Conservation (phyloP, 2,797 vertebrate species). For the Pantherophis vulpinus region DNA sequence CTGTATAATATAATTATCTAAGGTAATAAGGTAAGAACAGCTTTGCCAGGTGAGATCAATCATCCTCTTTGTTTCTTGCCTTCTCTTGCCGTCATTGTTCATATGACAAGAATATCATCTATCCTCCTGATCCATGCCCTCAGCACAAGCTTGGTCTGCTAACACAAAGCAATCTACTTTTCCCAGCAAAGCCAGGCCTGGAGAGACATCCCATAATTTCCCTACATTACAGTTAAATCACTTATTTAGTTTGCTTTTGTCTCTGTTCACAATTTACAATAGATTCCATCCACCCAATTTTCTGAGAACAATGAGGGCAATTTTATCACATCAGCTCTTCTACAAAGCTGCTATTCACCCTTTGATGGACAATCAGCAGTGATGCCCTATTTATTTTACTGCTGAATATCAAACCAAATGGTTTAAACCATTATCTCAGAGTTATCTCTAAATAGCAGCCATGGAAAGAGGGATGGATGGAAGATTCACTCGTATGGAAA, state of each 20-base stretch:
- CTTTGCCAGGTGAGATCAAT: neutral
- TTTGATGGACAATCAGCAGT: slow-evolving; percentile 1
- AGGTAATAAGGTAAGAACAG: neutral
- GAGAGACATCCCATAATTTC: slow-evolving; percentile 5
- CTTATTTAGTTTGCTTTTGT: slow-evolving; percentile 29
- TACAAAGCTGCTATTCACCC: neutral
- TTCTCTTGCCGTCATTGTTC: neutral
- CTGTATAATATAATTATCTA: neutral
- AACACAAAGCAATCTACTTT: slow-evolving; percentile 10
- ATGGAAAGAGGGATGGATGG: neutral
- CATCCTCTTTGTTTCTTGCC: neutral
- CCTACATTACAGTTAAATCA: slow-evolving; percentile 8
- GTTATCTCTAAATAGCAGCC: neutral
- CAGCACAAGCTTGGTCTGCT: neutral
- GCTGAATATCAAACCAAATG: neutral
- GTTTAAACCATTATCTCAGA: neutral
- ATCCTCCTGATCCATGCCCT: neutral
- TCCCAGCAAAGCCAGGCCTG: neutral
- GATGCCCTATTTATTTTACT: slow-evolving; percentile 3
- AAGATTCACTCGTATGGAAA: neutral
- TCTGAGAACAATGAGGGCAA: slow-evolving; percentile 2
- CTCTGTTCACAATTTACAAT: slow-evolving; percentile 5
- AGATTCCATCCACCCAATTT: slow-evolving; percentile 11
- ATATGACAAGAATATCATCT: neutral
- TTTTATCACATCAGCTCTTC: slow-evolving; percentile 1